Percentiles rank a stretch among this genome's conserved stretches.
Conservation (phyloP, 2,797 vertebrate genomes). For the Smutsia temminckii region DNA sequence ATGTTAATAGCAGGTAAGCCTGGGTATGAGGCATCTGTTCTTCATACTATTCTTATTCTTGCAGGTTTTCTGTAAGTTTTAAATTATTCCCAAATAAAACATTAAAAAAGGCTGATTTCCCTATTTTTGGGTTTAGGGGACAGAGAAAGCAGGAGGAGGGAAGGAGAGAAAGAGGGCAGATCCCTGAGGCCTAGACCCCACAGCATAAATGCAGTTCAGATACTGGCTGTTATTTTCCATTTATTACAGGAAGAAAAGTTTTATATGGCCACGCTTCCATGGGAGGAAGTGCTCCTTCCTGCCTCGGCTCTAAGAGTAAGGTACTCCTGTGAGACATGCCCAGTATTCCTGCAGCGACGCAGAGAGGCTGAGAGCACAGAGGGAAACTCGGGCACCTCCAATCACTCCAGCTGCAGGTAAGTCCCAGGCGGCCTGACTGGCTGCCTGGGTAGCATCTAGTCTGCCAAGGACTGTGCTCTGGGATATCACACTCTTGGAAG, state of each 20-base stretch:
- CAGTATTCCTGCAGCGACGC: neutral
- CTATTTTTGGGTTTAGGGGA: neutral
- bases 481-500: neutral
- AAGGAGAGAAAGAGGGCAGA: neutral
- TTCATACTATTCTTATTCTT: neutral
- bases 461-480: neutral
- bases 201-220: neutral
- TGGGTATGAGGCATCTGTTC: neutral
- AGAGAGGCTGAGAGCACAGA: neutral
- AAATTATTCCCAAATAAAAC: slow-evolving; percentile 36
- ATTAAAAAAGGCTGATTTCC: neutral
- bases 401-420: neutral
- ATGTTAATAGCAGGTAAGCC: neutral
- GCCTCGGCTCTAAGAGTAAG: neutral
- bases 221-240: neutral
- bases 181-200: neutral
- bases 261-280: neutral
- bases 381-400: neutral
- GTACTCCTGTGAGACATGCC: neutral
- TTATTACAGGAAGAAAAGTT: neutral
- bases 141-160: neutral
- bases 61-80: neutral
- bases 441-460: neutral
- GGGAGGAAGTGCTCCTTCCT: neutral
- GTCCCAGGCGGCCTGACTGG: neutral